These are phyloP conservation scores for Pampusana beccarii DNA, from an alignment of 2,113 vertebrate genomes.

Conservation along the genomic window DNA sequence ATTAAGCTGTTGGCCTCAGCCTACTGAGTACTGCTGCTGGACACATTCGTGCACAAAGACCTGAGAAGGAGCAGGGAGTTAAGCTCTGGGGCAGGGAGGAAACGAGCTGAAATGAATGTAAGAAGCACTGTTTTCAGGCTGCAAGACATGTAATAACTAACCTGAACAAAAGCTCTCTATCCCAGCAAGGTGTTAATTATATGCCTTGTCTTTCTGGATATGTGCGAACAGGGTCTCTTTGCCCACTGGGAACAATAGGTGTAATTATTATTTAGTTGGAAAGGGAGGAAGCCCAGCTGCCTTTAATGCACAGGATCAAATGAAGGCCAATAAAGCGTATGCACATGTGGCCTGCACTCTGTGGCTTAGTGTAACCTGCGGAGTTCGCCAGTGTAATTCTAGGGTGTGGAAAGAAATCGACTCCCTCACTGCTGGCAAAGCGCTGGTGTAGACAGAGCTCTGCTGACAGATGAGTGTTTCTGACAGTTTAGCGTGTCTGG, in stretches of 20 bases:
- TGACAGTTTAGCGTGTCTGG: conserved; percentile 54
- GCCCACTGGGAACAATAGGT: conserved; percentile 55
- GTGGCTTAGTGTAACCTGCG: conserved; percentile 40
- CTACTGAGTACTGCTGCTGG: neutral
- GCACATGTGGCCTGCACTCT: conserved; percentile 22
- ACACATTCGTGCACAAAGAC: neutral
- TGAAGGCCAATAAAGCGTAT: conserved; percentile 59
- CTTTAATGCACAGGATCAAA: conserved; percentile 68
- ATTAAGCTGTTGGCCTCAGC: neutral
- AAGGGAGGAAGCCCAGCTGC: conserved; percentile 52
- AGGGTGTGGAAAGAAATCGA: conserved; percentile 64
- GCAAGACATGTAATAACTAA: conserved; percentile 25
- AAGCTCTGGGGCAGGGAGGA: conserved; percentile 8
- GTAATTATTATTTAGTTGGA: conserved; percentile 49
- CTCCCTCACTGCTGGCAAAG: conserved; percentile 58
- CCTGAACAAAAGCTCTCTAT: conserved; percentile 57
- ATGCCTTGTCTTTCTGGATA: conserved; percentile 25
- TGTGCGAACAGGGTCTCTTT: conserved; percentile 17
- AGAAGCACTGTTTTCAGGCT: conserved; percentile 33
- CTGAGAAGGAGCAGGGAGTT: conserved; percentile 19
- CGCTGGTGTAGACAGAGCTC: conserved; percentile 49
- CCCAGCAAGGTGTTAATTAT: conserved; percentile 43
- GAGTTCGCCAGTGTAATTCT: conserved; percentile 60
- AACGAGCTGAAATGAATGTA: conserved; percentile 38
- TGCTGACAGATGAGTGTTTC: conserved; percentile 58